phyloP scores from a whole-genome alignment of 2,797 vertebrate species.

The Fistularia tabacaria region DNA sequence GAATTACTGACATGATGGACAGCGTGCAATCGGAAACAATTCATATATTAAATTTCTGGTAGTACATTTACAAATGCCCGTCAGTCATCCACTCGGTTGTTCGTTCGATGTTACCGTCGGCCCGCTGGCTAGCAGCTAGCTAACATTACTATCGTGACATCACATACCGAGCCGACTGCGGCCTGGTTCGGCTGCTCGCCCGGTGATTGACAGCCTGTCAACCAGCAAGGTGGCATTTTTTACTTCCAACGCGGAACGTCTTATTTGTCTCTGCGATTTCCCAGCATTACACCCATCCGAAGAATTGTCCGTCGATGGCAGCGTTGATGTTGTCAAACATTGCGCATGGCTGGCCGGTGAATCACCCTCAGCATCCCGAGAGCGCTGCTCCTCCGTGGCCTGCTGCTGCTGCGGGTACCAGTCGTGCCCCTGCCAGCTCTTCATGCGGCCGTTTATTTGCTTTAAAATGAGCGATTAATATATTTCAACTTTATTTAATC shows the following conservation, averaged over 20 bases:
- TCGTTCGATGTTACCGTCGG: constrained; percentile 8
- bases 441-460: no score
- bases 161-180: constrained; percentile 36
- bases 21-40: background rate
- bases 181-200: constrained; percentile 46
- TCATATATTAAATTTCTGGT: no score
- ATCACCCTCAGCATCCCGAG: constrained; percentile 37
- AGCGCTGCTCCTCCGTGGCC: background rate
- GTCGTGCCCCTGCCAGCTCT: background rate
- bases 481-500: no score
- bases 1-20: background rate
- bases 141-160: constrained; percentile 34
- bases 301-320: background rate
- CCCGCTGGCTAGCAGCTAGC: constrained; percentile 22
- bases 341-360: background rate
- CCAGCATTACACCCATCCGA: background rate
- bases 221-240: background rate
- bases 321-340: background rate
- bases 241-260: background rate
- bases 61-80: no score
- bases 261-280: background rate
- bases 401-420: background rate
- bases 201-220: constrained; percentile 50
- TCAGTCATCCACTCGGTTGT: no score
- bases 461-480: no score